A percentile compares a stretch with the other conserved stretches of the same genome.
These are phyloP conservation scores for Poecile atricapillus DNA, from an alignment of 2,113 vertebrate species.

Conservation along the genomic window DNA sequence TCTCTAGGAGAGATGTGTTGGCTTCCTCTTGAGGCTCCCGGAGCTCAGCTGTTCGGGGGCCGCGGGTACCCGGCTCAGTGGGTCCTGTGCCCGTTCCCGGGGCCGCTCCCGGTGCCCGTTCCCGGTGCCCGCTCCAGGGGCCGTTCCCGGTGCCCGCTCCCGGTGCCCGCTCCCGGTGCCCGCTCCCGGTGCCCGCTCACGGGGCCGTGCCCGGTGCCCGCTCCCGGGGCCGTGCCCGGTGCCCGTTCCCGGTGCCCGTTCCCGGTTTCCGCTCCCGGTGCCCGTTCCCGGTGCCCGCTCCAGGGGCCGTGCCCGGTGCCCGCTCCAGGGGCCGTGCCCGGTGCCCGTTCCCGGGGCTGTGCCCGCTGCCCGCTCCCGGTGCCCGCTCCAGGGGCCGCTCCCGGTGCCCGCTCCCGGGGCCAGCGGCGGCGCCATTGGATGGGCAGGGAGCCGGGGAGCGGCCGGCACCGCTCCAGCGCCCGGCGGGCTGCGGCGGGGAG, in stretches of 20 bases:
- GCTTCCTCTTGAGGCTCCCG: background rate
- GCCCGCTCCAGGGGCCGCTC: background rate
- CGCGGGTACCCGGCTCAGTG: background rate
- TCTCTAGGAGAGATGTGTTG: background rate
- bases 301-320: conserved; percentile 45
- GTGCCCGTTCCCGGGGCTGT: too few relatives aligned
- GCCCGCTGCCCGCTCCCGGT: too few relatives aligned
- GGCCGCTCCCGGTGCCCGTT: too few relatives aligned
- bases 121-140: background rate
- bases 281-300: background rate
- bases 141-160: conserved; percentile 60
- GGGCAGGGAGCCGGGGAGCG: conserved; percentile 64
- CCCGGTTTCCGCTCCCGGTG: too few relatives aligned
- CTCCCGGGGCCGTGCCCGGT: too few relatives aligned
- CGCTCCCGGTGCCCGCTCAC: too few relatives aligned
- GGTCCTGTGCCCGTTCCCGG: background rate
- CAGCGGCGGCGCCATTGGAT: conserved; percentile 78
- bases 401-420: background rate
- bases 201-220: too few relatives aligned
- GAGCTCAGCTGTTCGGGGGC: background rate
- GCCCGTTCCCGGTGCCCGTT: background rate
- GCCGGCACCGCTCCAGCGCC: conserved; percentile 78
- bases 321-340: too few relatives aligned
- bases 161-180: too few relatives aligned
- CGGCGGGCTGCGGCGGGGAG: conserved; percentile 65